Conservation (phyloP, 2,113 vertebrate species). For the Anseranas semipalmata region DNA sequence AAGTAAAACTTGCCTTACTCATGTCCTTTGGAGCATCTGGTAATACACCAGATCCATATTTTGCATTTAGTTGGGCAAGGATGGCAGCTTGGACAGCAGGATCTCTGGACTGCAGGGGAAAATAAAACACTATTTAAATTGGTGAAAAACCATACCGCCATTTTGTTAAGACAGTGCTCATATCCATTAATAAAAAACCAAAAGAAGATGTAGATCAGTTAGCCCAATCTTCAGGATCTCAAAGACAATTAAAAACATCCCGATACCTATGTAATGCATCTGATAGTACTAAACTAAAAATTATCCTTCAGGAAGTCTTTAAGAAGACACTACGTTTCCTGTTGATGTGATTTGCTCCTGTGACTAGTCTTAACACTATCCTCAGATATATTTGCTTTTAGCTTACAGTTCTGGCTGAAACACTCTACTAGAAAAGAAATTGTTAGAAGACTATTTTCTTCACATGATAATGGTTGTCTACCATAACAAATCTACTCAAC, state of each 20-base stretch:
- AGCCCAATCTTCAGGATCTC: background rate
- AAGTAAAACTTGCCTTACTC: constrained; percentile 81
- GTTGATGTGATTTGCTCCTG: background rate
- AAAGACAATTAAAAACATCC: background rate
- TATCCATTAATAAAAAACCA: background rate
- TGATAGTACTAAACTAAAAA: background rate
- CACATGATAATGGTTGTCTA: background rate
- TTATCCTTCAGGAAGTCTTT: background rate
- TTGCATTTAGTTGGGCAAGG: constrained; percentile 96
- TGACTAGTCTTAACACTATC: background rate
- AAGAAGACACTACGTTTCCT: background rate
- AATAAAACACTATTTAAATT: background rate
- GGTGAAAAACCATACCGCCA: background rate
- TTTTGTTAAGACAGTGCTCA: background rate
- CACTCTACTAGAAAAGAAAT: background rate
- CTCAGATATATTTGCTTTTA: background rate
- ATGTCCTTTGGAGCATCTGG: constrained; percentile 83
- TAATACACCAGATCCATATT: constrained; percentile 91
- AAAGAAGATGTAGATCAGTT: background rate
- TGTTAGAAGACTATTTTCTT: background rate
- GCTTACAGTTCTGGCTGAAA: background rate
- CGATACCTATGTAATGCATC: background rate
- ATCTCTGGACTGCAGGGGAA: constrained; percentile 88
- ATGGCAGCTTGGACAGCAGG: constrained; percentile 98
- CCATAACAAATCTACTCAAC: background rate